Base-by-base conservation (phyloP, 2,797 vertebrate genomes). In the Manis pentadactyla region DNA sequence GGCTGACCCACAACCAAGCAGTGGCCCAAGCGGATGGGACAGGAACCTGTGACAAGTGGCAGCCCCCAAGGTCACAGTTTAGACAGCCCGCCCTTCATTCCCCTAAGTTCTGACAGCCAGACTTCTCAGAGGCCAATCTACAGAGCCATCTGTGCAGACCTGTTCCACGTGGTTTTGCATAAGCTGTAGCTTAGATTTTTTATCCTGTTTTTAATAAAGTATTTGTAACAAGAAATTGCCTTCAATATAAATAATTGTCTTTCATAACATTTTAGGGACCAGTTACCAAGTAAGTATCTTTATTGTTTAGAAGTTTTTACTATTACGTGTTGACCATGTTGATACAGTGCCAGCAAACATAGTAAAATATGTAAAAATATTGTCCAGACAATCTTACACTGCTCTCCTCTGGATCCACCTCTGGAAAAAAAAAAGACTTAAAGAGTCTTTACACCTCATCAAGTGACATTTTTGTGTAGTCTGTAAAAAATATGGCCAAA, bases 171-270 rank as follows among this genome's bases (percentile, higher is more conserved):
- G n/a, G 39, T 66, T 90, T 90, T 93, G 17, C 29, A 63, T 66
- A 61, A 55, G 37, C 53, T 73, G n/a, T 25, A 86, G 64, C 39
- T 93, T 66, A 81, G 51, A 74, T 53, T 10, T 2, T 42, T 95
- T 57, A 39, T 63, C 61, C 93, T 59, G 34, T 95, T 71, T 75
- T 87, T 92, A 92, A 63, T 59, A 87, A 94, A 81, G 92, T 64
- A 63, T 39, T 42, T 49, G 2, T 83, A 71, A 81, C 5, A 86
- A 79, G 49, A 90, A 79, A 59, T 61, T 88, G 0, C n/a, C 64
- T 69, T 97, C 71, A 19, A 31, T 61, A 69, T 46, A 94, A 91
- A 19, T 78, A 37, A 73, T 94, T 89, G 87, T 89, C 34, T 53
- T 75, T 88, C 55, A 59, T 90, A 39, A 66, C 39, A 75, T 64